Evolutionary conservation across 2,797 vertebrate species (phyloP).

Genomic region (Pelochelys cantorii): DNA sequence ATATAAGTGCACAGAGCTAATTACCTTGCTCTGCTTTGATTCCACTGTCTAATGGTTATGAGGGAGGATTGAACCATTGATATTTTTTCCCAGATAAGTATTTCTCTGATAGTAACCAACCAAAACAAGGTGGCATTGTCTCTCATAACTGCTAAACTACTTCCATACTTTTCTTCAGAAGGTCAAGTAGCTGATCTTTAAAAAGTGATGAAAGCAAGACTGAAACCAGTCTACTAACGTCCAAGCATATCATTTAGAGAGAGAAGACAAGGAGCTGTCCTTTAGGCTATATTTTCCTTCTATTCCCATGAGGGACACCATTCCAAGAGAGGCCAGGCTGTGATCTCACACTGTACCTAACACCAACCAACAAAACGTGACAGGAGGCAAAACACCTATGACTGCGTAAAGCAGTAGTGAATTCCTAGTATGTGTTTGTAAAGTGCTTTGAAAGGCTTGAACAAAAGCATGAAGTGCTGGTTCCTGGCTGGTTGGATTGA

Average conservation of each 20-base stretch:
- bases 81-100: not conserved
- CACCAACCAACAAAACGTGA: not conserved
- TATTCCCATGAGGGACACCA: not conserved
- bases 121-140: not conserved
- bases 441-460: not conserved
- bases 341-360: not conserved
- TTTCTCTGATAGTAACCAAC: not conserved
- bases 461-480: not conserved
- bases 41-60: not conserved
- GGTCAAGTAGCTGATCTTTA: not conserved
- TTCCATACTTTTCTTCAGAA: not conserved
- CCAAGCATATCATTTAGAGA: not conserved
- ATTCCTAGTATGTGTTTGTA: not conserved
- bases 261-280: not conserved
- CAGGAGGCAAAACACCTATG: not conserved
- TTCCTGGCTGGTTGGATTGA: not conserved
- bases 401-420: not conserved
- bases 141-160: not conserved
- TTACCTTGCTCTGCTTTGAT: not conserved
- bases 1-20: not conserved
- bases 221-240: not conserved
- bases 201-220: not conserved
- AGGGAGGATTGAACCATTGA: not conserved
- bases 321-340: rapidly evolving
- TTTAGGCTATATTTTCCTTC: rapidly evolving